A percentile compares a stretch with the other conserved stretches of the same genome.
Conservation (phyloP, 2,888 invertebrate species). For the Acleris laterana region DNA sequence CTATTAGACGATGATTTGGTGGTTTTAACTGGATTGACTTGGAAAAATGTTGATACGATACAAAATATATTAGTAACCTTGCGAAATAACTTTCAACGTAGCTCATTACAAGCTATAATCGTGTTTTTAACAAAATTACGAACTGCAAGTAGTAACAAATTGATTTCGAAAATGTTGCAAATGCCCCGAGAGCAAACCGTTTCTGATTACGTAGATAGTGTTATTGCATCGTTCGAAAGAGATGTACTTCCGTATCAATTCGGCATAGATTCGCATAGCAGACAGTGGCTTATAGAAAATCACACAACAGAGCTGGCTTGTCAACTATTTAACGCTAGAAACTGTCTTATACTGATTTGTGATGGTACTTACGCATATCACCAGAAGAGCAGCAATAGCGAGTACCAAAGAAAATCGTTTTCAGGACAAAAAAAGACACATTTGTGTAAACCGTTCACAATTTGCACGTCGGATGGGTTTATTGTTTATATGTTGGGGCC, state of each 20-base stretch:
- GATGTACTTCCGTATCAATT: too few species aligned
- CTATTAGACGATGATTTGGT: slow-evolving; percentile 5
- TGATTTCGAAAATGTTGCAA: slow-evolving; percentile 9
- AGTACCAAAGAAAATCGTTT: slow-evolving; percentile 6
- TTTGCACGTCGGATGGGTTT: slow-evolving; percentile 1
- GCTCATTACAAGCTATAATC: slow-evolving; percentile 3
- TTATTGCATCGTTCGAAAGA: too few species aligned
- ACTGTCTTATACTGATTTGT: neutral
- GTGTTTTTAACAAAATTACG: too few species aligned
- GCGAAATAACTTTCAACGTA: neutral
- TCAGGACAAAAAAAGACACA: slow-evolving; percentile 11
- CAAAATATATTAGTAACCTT: slow-evolving; percentile 3
- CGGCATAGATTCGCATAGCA: too few species aligned
- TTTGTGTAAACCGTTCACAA: slow-evolving; percentile 8
- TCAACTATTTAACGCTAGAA: too few species aligned
- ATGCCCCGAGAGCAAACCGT: slow-evolving; percentile 4
- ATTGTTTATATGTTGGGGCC: slow-evolving; percentile 8
- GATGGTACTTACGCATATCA: slow-evolving; percentile 1
- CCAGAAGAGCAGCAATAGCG: slow-evolving; percentile 7
- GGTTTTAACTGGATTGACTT: slow-evolving; percentile 9
- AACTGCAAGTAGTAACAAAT: too few species aligned
- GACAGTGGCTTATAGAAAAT: too few species aligned
- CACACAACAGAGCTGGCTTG: too few species aligned
- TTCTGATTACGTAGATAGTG: neutral
- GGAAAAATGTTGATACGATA: slow-evolving; percentile 11